phyloP scores from a whole-genome alignment of 1,140 invertebrate genomes.

The Drosophila sulfurigaster region DNA sequence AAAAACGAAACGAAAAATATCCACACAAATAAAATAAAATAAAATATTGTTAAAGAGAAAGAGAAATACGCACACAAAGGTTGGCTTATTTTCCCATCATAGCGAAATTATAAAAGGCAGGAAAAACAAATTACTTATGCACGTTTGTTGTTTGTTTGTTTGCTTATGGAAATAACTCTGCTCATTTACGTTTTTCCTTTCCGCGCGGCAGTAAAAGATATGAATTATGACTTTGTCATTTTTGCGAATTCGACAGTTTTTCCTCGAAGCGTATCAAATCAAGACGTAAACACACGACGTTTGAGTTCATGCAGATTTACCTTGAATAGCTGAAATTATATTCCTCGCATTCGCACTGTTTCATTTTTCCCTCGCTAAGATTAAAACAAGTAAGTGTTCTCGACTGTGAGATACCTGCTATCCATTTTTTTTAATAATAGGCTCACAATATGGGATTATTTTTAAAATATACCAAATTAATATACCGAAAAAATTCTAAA shows the following conservation, averaged over 20 bases:
- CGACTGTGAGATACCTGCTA: no score
- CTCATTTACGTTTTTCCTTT: slow-evolving; percentile 35
- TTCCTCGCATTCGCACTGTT: neutral
- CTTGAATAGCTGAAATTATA: slow-evolving; percentile 44
- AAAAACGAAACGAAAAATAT: slow-evolving; percentile 1
- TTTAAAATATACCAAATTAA: no score
- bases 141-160: slow-evolving; percentile 32
- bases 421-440: no score
- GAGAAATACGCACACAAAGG: neutral
- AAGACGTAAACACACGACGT: slow-evolving; percentile 45
- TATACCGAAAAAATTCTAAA: no score
- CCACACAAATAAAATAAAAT: slow-evolving; percentile 16
- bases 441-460: no score
- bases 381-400: no score
- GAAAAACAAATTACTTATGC: slow-evolving; percentile 27
- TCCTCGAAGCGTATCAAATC: slow-evolving; percentile 58
- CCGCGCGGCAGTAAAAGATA: slow-evolving; percentile 10
- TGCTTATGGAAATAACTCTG: slow-evolving; percentile 23
- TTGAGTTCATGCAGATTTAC: slow-evolving; percentile 21
- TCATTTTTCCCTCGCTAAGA: no score
- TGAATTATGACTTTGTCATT: slow-evolving; percentile 22
- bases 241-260: slow-evolving; percentile 73
- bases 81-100: slow-evolving; percentile 3
- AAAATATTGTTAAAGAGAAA: slow-evolving; percentile 17
- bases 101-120: neutral